Evolutionary conservation across 2,888 invertebrate species (phyloP).

Genomic region (Microchrysa polita): DNA sequence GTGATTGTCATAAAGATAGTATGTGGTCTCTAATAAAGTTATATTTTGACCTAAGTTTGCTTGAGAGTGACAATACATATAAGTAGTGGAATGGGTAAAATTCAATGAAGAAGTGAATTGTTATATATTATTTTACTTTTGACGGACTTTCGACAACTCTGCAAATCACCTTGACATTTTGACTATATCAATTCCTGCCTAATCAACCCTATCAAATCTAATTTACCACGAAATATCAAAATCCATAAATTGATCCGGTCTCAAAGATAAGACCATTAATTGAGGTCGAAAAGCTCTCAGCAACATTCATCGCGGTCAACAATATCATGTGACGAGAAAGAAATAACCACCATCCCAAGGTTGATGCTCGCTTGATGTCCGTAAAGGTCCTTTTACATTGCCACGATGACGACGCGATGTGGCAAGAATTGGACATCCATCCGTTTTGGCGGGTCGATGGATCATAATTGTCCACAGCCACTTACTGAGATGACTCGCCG

Average conservation of each 20-base stretch:
- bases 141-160: too few species aligned
- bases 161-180: constrained; percentile 17
- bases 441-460: constrained; percentile 24
- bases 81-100: too few species aligned
- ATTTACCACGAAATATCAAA: constrained; percentile 38
- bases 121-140: too few species aligned
- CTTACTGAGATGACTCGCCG: constrained; percentile 20
- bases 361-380: not conserved
- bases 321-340: constrained; percentile 1
- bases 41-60: too few species aligned
- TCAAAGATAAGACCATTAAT: constrained; percentile 27
- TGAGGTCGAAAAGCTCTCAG: constrained; percentile 22
- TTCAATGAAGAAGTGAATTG: too few species aligned
- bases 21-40: too few species aligned
- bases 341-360: not conserved
- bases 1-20: too few species aligned
- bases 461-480: constrained; percentile 31
- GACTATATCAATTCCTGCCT: constrained; percentile 29
- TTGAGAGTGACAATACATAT: too few species aligned
- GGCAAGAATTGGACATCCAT: not conserved
- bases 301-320: constrained; percentile 12
- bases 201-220: constrained; percentile 37
- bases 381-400: constrained; percentile 3
- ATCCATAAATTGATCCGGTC: constrained; percentile 36
- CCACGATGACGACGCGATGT: not conserved